These are phyloP conservation scores for Tyto alba DNA, from an alignment of 2,113 vertebrate genomes.

Conservation along the genomic window DNA sequence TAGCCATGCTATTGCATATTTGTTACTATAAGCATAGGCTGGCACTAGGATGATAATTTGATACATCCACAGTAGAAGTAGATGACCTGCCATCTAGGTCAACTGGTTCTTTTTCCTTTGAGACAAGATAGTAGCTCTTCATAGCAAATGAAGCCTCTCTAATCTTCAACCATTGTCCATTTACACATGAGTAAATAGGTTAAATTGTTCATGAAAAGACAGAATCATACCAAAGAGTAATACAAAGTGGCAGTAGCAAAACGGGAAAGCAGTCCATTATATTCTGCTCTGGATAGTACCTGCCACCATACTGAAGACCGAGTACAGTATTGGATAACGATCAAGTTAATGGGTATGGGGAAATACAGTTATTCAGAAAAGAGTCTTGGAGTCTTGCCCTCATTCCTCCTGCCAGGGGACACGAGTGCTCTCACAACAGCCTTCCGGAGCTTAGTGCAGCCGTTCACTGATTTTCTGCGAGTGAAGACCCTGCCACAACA, in stretches of 20 bases:
- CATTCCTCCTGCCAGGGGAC: neutral
- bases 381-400: neutral
- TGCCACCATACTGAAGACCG: neutral
- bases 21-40: rapidly evolving
- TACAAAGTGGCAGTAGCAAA: slow-evolving; percentile 43
- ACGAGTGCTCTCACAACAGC: neutral
- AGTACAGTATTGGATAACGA: neutral
- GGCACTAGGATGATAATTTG: neutral
- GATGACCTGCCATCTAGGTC: neutral
- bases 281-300: neutral
- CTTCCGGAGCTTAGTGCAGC: neutral
- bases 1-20: rapidly evolving
- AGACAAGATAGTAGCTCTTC: slow-evolving; percentile 1
- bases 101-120: neutral
- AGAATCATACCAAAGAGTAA: slow-evolving; percentile 33
- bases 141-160: slow-evolving; percentile 49
- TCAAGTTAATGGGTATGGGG: neutral
- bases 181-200: slow-evolving; percentile 61
- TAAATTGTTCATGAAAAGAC: slow-evolving; percentile 39
- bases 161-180: slow-evolving; percentile 33
- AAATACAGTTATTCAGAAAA: neutral
- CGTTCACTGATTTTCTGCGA: neutral
- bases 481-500: neutral
- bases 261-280: slow-evolving; percentile 11
- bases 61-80: neutral